Evolutionary conservation across 2,113 vertebrate species (phyloP), one percentile per base, ranked within the genome.

Genomic region (Gasterosteus aculeatus): DNA sequence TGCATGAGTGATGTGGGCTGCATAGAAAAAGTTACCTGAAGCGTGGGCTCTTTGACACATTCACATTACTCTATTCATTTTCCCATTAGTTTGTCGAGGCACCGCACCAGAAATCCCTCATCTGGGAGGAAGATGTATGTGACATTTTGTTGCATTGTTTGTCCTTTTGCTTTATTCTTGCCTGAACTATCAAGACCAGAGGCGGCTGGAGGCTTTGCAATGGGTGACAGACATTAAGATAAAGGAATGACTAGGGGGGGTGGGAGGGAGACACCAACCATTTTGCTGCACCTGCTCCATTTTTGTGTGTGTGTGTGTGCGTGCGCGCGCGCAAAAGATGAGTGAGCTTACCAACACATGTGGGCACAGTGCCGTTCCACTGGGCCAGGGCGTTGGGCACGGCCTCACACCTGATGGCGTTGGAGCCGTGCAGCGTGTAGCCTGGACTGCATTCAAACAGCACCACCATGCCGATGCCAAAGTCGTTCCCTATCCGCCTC

Each of bases 401-500:
- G 7, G 97, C 95, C 72, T 98, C 96, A 82, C 98, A 99, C 91
- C 95, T 95, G 94, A 99, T 98, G 90, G 95, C 95, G 68, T 82
- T 93, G 85, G 96, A 95, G 46, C 98, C 97, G 73, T 96, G 95
- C 53, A 99, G 95, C 57, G 95, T 94, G 87, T 99, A 99, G 80
- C 98, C 98, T 87, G 97, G 97, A 88, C 94, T 99, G 89, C 98
- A 99, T 84, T 99, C 97, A 94, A 99, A 99, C 83, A 97, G 94
- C 72, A 99, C 95, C 70, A 94, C 63, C 72, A 97, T 97, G 64
- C 97, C 95, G 42, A 95, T 95, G 77, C 96, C 96, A 95, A 99
- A 99, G 85, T 98, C 97, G 86, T 97, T 99, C 89, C 98, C 98
- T 85, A 98, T 94, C 67, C 98, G 95, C 93, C 95, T 98, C 88